Base-by-base conservation (phyloP, 2,888 invertebrate genomes). In the Colletes collaris region DNA sequence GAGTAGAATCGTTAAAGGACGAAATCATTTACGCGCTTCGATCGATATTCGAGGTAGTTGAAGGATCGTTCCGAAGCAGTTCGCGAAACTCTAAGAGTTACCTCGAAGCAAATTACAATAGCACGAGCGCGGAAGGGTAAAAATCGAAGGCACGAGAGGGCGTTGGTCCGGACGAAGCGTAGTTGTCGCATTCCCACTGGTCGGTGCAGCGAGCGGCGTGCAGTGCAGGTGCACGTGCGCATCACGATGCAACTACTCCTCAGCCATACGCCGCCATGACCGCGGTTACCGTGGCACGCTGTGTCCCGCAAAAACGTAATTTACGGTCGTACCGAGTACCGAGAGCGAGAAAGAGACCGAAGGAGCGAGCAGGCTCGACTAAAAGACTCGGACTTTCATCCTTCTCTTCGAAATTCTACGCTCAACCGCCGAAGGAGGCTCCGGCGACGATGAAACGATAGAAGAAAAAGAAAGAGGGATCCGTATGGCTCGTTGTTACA, bases 251-350 rank as follows among this genome's bases (percentile, higher is more conserved):
- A 65, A 70, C 76, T 70, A 37, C 69, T 75, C 74, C 59, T 27
- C 60, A 62, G 49, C 50, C 72, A 27, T 60, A 46, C 46, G 59
- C 63, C 79, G 78, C 69, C 69, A 50, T 75, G 78, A 81, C 66
- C 84, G 65, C 79, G 79, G 70, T 58, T 76, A 68, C 79, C 70
- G 76, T 79, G 60, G 75, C 65, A 69, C 60, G 83, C 59, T 58
- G 66, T 65, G 73, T n/a, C 59, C 16, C 70, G 88, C 87, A 91
- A 91, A 90, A 91, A 91, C 88, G 85, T 89, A 89, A 90, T 91
- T 91, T 90, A 91, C 89, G 89, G 88, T 83, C 67, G 72, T 78
- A 70, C 68, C 78, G 59, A 40, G 72, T 49, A 60, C 52, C 27
- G 27, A 27, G 27, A 27, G 71, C 13, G 46, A 35, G 74, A 53